Evolutionary conservation across 2,888 invertebrate genomes (phyloP), one percentile per base, ranked within the genome.

Genomic region (Orthosia incerta): DNA sequence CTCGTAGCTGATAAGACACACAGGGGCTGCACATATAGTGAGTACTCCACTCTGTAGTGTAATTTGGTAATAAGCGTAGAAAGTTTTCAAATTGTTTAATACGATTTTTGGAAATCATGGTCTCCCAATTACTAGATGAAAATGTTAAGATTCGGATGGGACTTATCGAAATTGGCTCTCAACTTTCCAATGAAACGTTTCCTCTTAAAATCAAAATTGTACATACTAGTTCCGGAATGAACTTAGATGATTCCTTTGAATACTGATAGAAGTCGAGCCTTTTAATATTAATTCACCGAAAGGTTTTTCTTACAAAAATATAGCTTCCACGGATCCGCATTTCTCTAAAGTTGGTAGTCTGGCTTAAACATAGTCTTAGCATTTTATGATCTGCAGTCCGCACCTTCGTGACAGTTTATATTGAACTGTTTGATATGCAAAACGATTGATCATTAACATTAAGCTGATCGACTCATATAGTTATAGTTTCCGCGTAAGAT

Each of bases 231-330:
- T 31, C 31, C 20, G 16, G 26, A 61, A 57, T 63, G 23, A 65
- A 76, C 66, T 78, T 74, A 82, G 86, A 84, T 83, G 90, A 89
- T 91, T 91, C 91, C 90, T 89, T 90, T 90, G 88, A 87, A 80
- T 82, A 87, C 89, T 87, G 82, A 86, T 74, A 84, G 90, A 84
- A 89, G 85, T 80, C 66, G 84, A 84, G 83, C 84, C 59, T 82
- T 85, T 75, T 82, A 71, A 68, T 65, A 70, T 26, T 71, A 71
- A 71, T 57, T 53, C 76, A 71, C 48, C 61, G 72, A 74, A 65
- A 39, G 3, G 59, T 83, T 69, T 80, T 73, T 72, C 69, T 72
- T 72, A 76, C 70, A 77, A 76, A 71, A 77, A 74, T 82, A 63
- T 72, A 16, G 86, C 87, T 87, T 88, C 57, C 64, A 83, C 71